Percentiles rank a stretch among this genome's conserved stretches.
phyloP scores from a whole-genome alignment of 2,113 vertebrate species.

The Phyllopteryx taeniolatus region DNA sequence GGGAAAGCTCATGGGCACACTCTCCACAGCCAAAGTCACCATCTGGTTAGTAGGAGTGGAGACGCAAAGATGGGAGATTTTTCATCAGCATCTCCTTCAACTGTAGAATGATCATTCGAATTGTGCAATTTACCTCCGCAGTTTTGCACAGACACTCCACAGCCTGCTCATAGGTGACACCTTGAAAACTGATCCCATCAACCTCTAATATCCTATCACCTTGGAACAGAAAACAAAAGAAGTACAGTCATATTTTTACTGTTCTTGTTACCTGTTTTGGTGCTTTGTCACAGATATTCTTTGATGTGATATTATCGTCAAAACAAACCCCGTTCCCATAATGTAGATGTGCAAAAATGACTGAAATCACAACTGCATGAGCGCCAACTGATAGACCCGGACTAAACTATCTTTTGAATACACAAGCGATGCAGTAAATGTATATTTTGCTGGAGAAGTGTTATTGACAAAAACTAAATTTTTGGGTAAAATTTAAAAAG shows the following conservation, averaged over 20 bases:
- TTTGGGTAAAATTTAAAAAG: too few species aligned
- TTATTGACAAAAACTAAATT: too few species aligned
- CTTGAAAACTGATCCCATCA: constrained; percentile 74
- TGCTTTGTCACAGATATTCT: too few species aligned
- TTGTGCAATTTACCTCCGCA: constrained; percentile 69
- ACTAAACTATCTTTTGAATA: too few species aligned
- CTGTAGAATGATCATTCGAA: not conserved
- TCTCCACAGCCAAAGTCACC: constrained; percentile 76
- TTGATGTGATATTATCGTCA: too few species aligned
- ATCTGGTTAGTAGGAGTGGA: constrained; percentile 58
- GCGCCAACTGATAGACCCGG: too few species aligned
- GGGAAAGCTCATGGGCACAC: constrained; percentile 52
- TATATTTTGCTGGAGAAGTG: too few species aligned
- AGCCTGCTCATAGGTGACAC: constrained; percentile 82
- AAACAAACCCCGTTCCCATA: too few species aligned
- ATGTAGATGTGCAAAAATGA: too few species aligned
- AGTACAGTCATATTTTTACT: not conserved
- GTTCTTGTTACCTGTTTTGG: not conserved
- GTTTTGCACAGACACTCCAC: constrained; percentile 80
- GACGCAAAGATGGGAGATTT: not conserved
- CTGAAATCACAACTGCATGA: too few species aligned
- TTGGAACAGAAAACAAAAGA: constrained; percentile 35
- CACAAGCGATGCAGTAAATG: too few species aligned
- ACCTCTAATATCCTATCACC: constrained; percentile 83
- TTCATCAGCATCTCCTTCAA: not conserved